Conservation (phyloP, 2,888 invertebrate genomes). For the Cephus pygmeus region DNA sequence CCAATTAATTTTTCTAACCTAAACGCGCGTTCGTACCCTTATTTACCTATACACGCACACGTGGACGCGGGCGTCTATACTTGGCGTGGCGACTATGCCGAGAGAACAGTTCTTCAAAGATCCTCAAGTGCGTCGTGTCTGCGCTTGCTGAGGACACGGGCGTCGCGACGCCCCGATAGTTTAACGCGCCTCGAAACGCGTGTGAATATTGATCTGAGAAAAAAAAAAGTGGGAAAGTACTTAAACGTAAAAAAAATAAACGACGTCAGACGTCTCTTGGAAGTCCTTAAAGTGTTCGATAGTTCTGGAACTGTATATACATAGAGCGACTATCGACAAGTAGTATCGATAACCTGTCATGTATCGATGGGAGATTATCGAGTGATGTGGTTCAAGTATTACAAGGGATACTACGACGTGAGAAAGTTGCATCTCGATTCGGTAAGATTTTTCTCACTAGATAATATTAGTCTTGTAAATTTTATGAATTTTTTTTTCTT, state of each 20-base stretch:
- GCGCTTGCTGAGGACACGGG: not conserved
- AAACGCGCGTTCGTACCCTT: not conserved
- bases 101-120: slow-evolving; percentile 57
- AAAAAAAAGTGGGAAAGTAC: not conserved
- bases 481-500: too few relatives aligned
- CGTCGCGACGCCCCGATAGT: not conserved
- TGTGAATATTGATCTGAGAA: not conserved
- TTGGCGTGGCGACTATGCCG: slow-evolving; percentile 54
- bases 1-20: slow-evolving; percentile 40
- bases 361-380: slow-evolving; percentile 26
- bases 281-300: not conserved
- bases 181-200: not conserved
- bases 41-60: slow-evolving; percentile 15
- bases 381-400: slow-evolving; percentile 61
- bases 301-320: not conserved
- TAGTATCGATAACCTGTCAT: not conserved
- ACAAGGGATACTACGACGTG: slow-evolving; percentile 60
- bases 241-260: not conserved
- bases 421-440: slow-evolving; percentile 52
- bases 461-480: too few relatives aligned
- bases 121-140: slow-evolving; percentile 59
- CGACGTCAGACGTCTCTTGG: not conserved
- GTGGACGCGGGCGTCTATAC: slow-evolving; percentile 46
- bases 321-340: not conserved
- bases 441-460: slow-evolving; percentile 39